Conservation (phyloP, 2,888 invertebrate genomes). For the Leptopilina myrica region DNA sequence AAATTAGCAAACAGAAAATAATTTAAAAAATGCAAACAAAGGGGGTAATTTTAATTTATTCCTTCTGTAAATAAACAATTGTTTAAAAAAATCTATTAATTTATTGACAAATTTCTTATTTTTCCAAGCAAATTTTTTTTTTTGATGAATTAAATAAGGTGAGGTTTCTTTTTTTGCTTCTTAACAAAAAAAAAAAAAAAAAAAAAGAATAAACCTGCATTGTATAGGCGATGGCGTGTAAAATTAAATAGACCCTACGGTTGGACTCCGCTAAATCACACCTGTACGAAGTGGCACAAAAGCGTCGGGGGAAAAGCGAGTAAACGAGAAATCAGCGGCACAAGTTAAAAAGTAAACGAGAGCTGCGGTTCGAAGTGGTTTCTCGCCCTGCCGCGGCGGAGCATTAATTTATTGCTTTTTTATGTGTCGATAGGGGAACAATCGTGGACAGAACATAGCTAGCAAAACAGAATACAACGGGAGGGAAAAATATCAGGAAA, state of each 20-base stretch:
- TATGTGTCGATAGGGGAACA: constrained; percentile 38
- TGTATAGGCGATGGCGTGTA: constrained; percentile 19
- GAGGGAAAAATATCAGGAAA: neutral
- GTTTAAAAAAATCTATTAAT: too few species aligned
- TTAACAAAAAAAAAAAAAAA: too few species aligned
- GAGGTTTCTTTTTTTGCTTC: too few species aligned
- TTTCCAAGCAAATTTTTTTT: too few species aligned
- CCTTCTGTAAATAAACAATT: too few species aligned
- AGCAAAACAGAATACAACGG: neutral
- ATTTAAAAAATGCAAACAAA: too few species aligned
- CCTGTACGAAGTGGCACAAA: constrained; percentile 35
- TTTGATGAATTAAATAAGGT: too few species aligned
- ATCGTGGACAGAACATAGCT: neutral
- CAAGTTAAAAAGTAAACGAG: constrained; percentile 39
- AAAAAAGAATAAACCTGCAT: neutral
- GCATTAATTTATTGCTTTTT: constrained; percentile 37
- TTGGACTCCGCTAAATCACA: constrained; percentile 27
- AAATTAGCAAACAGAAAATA: too few species aligned
- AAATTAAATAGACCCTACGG: constrained; percentile 38
- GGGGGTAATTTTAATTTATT: too few species aligned
- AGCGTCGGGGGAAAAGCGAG: constrained; percentile 27
- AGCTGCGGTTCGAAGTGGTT: constrained; percentile 34
- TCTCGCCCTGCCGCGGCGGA: constrained; percentile 12
- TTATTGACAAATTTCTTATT: too few species aligned
- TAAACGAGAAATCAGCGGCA: constrained; percentile 39